Conservation (phyloP, 2,797 vertebrate species). For the Margarornis squamiger region DNA sequence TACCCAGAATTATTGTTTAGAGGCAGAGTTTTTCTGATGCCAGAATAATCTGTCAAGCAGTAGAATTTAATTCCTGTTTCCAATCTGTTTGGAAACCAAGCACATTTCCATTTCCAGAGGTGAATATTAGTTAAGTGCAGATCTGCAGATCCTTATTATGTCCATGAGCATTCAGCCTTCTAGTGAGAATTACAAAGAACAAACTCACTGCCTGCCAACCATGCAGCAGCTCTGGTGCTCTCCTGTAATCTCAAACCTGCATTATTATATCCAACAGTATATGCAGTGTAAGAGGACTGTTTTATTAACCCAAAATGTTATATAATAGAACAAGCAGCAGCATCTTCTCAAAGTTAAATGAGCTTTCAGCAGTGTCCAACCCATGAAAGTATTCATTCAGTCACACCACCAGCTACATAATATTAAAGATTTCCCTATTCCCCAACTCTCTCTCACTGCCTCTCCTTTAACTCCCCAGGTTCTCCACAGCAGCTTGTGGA, state of each 20-base stretch:
- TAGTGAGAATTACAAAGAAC: background rate
- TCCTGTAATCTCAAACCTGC: background rate
- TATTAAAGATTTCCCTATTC: background rate
- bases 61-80: background rate
- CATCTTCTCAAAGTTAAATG: background rate
- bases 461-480: background rate
- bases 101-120: background rate
- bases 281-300: background rate
- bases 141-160: background rate
- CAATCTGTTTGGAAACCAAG: background rate
- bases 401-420: background rate
- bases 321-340: background rate
- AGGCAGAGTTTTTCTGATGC: background rate
- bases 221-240: background rate
- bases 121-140: background rate
- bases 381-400: background rate
- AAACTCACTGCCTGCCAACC: background rate
- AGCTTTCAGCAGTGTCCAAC: background rate
- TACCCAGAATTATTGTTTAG: background rate
- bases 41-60: background rate
- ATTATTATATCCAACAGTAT: background rate
- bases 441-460: background rate
- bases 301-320: background rate
- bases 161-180: background rate
- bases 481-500: background rate